phyloP scores from a whole-genome alignment of 2,888 invertebrate genomes.

The Amiota mariae region DNA sequence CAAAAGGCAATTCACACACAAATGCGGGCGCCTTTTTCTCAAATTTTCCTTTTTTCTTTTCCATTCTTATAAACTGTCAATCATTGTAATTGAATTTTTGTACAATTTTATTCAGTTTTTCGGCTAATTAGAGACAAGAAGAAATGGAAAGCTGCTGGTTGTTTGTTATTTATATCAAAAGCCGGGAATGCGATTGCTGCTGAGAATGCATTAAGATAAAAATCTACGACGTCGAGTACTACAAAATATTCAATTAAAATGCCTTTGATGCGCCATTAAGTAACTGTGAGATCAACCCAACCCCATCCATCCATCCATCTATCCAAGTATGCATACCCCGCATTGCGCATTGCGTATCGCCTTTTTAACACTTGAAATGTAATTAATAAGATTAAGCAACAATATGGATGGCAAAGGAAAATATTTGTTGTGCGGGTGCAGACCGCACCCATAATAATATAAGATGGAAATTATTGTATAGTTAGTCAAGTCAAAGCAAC shows the following conservation, averaged over 20 bases:
- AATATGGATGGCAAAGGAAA: slow-evolving; percentile 52
- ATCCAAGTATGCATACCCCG: not conserved
- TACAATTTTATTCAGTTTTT: not conserved
- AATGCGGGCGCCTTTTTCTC: slow-evolving; percentile 14
- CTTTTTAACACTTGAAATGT: slow-evolving; percentile 54
- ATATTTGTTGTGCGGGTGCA: slow-evolving; percentile 53
- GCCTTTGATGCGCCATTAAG: slow-evolving; percentile 20
- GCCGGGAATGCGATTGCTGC: not conserved
- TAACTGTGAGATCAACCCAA: not conserved
- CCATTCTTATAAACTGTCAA: slow-evolving; percentile 8
- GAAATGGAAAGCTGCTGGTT: slow-evolving; percentile 23
- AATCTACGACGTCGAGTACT: not conserved
- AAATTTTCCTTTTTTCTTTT: not conserved
- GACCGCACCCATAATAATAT: slow-evolving; percentile 24
- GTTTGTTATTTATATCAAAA: not conserved
- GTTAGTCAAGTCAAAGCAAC: slow-evolving; percentile 46
- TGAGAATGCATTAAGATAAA: slow-evolving; percentile 19
- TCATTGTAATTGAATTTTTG: slow-evolving; percentile 24
- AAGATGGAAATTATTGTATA: slow-evolving; percentile 30
- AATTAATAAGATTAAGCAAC: slow-evolving; percentile 66
- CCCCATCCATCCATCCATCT: slow-evolving; percentile 2
- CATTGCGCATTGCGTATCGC: not conserved
- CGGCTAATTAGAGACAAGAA: slow-evolving; percentile 21
- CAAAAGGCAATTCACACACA: slow-evolving; percentile 3
- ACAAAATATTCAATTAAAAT: slow-evolving; percentile 25